These are phyloP conservation scores for Anser cygnoides DNA, from an alignment of 2,113 vertebrate species.

Conservation along the genomic window DNA sequence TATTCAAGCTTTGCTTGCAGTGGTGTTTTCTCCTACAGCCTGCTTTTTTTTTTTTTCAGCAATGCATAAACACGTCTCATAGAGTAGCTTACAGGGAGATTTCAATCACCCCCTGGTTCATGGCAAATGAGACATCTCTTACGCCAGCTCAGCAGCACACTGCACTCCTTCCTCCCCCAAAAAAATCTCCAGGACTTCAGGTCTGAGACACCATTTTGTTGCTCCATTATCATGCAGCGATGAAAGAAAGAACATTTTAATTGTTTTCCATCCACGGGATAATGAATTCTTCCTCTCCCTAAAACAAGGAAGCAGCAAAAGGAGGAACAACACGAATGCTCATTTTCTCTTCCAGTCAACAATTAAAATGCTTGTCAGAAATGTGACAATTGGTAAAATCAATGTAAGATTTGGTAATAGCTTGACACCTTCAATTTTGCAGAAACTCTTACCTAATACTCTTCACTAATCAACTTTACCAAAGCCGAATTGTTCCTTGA, in stretches of 20 bases:
- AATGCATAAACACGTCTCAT: constrained; percentile 6
- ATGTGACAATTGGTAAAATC: background rate
- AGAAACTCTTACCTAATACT: background rate
- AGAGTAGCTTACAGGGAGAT: constrained; percentile 32
- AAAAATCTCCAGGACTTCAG: background rate
- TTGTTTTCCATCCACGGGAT: background rate
- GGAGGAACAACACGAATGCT: background rate
- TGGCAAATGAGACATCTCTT: background rate
- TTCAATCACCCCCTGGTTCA: background rate
- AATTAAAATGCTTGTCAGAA: constrained; percentile 13
- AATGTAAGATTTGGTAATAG: background rate
- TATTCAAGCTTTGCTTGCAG: background rate
- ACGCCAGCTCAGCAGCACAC: background rate
- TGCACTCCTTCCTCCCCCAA: background rate
- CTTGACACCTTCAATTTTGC: background rate
- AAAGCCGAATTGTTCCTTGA: background rate
- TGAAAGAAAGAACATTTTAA: constrained; percentile 29
- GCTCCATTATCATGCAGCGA: background rate
- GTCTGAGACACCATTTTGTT: background rate
- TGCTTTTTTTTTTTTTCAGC: background rate
- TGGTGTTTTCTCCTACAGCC: constrained; percentile 3
- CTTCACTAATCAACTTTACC: background rate
- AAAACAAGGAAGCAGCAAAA: background rate
- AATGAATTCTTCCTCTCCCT: constrained; percentile 15
- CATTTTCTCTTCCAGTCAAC: constrained; percentile 31